Base-by-base conservation (phyloP, 1,140 invertebrate species). In the Cotesia chilonis region DNA sequence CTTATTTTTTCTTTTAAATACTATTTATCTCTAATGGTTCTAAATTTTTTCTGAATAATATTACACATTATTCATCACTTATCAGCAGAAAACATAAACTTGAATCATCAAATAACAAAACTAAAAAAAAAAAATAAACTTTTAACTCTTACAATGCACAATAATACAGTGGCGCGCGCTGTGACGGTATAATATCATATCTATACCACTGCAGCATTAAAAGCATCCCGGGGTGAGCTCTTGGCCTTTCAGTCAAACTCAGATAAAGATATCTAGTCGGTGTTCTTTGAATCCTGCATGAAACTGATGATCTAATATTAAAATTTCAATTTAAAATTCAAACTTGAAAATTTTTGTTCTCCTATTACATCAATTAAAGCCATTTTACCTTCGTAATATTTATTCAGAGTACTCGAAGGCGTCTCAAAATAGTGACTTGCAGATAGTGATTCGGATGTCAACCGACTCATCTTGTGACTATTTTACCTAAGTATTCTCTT, bases 281-380 rank as follows among this genome's bases (percentile, higher is more conserved):
- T 72, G 57, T 35, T 78, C 84, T 85, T 85, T 85, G 83, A 83
- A 76, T 75, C 75, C 70, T 70, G 41, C 41, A 47, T 0, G 10
- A 5, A 47, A 47, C 28, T 2, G 2, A 28, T 28, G 28, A 28
- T 28, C 28, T 28, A 28, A 28, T 28, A 28, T 28, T 28, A 28
- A 28, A 28, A 28, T 28, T 2, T 2, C 1, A 28, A 28, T 28
- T 28, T 28, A 1, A 28, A 28, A 28, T 28, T 28, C 1, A 28
- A 28, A 28, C 28, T 28, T 28, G 3, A 28, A 28, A 28, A 28
- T 2, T 3, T 28, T 3, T 28, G 28, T 2, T 28, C 28, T 28
- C 28, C 28, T 28, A 28, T 28, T 28, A 2, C 28, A 28, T 28
- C 28, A 28, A 28, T 28, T 28, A 28, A 28, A 28, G 28, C 28